A percentile compares a stretch with the other conserved stretches of the same genome.
These are phyloP conservation scores for Magallana nippona DNA, from an alignment of 2,888 invertebrate species.

Conservation along the genomic window DNA sequence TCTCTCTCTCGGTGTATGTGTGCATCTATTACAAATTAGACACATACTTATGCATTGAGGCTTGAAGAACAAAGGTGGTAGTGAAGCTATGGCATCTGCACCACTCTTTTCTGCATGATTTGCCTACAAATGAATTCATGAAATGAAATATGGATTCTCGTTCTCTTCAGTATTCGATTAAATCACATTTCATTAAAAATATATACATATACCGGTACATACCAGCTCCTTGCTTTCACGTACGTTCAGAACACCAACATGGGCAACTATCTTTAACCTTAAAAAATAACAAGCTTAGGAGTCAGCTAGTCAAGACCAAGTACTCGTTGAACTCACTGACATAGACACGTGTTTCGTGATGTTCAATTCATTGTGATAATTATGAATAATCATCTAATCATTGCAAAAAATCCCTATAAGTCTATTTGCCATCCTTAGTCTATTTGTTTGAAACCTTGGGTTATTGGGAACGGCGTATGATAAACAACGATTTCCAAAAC, in stretches of 20 bases:
- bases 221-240: conserved; percentile 59
- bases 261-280: conserved; percentile 57
- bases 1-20: neutral
- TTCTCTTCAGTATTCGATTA: neutral
- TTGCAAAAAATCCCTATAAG: no score
- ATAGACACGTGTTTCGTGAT: neutral
- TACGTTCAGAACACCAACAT: conserved; percentile 61
- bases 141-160: neutral
- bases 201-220: conserved; percentile 2
- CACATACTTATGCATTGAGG: conserved; percentile 59
- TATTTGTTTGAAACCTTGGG: no score
- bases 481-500: no score
- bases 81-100: conserved; percentile 65
- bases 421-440: no score
- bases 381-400: neutral
- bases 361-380: neutral
- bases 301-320: neutral
- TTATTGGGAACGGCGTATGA: no score
- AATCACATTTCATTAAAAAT: no score
- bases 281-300: neutral
- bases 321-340: no score
- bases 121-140: conserved; percentile 53
- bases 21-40: no score
- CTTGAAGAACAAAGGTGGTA: conserved; percentile 67
- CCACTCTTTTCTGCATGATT: conserved; percentile 61